Conservation (phyloP, 2,888 invertebrate species). For the Ashinkailepas kermadecensis region DNA sequence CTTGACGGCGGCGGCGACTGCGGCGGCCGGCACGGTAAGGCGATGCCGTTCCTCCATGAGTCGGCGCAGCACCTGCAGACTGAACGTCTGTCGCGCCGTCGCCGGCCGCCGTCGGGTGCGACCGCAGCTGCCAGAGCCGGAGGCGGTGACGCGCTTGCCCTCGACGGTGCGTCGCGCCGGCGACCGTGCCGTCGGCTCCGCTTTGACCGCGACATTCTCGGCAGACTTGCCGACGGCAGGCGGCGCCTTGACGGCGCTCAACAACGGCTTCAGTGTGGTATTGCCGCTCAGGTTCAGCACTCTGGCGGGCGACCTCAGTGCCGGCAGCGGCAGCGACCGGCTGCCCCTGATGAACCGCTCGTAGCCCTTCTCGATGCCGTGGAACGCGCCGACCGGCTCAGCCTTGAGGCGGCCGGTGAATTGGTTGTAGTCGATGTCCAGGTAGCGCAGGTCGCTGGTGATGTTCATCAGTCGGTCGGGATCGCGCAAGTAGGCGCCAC, state of each 20-base stretch:
- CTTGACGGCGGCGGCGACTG: background rate
- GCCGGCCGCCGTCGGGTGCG: background rate
- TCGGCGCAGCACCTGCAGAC: background rate
- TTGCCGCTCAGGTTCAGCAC: no score
- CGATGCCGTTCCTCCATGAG: background rate
- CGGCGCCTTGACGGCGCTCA: no score
- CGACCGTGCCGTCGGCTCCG: no score
- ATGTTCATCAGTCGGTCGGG: constrained; percentile 48
- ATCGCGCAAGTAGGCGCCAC: constrained; percentile 48
- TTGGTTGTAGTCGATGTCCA: constrained; percentile 60
- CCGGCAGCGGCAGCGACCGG: background rate
- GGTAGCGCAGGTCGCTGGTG: constrained; percentile 63
- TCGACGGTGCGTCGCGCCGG: background rate
- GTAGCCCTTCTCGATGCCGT: constrained; percentile 53
- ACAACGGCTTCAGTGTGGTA: no score
- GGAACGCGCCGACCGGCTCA: constrained; percentile 49
- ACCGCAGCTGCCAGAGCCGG: background rate
- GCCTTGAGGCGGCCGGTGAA: constrained; percentile 50
- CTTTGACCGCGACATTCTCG: no score
- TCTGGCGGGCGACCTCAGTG: background rate
- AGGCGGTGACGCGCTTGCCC: background rate
- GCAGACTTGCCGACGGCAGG: no score
- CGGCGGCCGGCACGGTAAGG: background rate
- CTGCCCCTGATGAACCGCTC: constrained; percentile 44
- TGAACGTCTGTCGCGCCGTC: background rate